Base-by-base conservation (phyloP, 2,797 vertebrate genomes). In the Vespertilio murinus region DNA sequence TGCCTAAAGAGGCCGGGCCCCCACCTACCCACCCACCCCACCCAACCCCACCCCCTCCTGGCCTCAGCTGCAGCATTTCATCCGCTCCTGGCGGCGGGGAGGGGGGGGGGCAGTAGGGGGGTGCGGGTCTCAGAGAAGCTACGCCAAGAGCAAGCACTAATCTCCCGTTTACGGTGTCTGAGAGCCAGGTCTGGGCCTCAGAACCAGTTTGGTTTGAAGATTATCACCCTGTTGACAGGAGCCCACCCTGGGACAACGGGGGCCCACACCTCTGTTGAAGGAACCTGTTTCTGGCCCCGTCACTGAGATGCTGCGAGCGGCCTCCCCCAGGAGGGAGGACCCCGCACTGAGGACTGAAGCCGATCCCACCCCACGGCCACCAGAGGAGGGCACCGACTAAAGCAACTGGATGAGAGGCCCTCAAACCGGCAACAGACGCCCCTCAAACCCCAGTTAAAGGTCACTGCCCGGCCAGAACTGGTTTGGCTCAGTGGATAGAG, bases 181-280 rank as follows among this genome's bases (percentile, higher is more conserved):
- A n/a, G n/a, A n/a, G n/a, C n/a, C n/a, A n/a, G 30, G 73, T 45
- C 73, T 12, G 47, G 6, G 18, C 13, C 20, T 13, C 47, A 52
- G 74, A 35, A 56, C 89, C 87, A 90, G 96, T 95, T 93, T 90
- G 94, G 91, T 81, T 88, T 91, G 94, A 92, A 88, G 91, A 91
- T 91, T 81, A 88, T 65, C 86, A 81, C 92, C 78, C 90, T 96
- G 90, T 94, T 85, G 90, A 95, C 94, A 94, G 69, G 83, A 45
- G 93, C 71, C 87, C 85, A 80, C 67, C 74, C 75, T 61, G 49
- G 73, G 93, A 91, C 96, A 80, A 71, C 65, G 82, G 89, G 91
- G 77, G 86, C 93, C 91, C 89, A 88, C 95, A 80, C 83, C 91
- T 96, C 93, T 84, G 87, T 38, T 73, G 89, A 94, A 93, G 77